Evolutionary conservation across 37 sponge, comb jelly and placozoan species (phyloP), one percentile per base, ranked within the genome.

Genomic region (Aphrocallistes beatrix): DNA sequence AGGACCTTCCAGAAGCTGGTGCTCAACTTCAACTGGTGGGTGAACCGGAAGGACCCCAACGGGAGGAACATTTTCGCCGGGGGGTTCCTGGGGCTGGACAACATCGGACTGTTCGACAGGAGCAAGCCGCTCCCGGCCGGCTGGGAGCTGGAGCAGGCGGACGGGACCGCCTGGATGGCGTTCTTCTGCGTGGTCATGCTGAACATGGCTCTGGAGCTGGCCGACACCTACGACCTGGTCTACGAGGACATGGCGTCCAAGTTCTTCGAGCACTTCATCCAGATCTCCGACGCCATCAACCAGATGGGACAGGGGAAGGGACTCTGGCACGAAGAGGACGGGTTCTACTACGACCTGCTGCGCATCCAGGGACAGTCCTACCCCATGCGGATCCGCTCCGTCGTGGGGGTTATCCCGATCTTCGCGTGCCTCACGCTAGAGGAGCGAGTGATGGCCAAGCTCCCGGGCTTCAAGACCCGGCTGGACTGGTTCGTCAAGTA

Each of bases 11-110:
- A 93, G 88, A 96, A 96, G 82, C 89, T 96, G 81, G 91, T 96
- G 28, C 91, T 96, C 82, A 96, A 96, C 89, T 96, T 96, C 89
- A 96, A 92, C 85, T 96, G 97, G 97, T 96, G 97, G 97, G 97
- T 96, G 86, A 96, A 96, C 37, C 84, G 97, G 0, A 96, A 96
- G 84, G 97, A 96, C 42, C 97, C 97, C 36, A 50, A 19, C 21
- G 97, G 97, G 0, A 93, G 90, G 85, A 96, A 96, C 89, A 92
- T 96, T 36, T 96, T 96, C 84, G 51, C 97, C 36, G 97, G 97
- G 39, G 97, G 97, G 1, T 96, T 96, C 51, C 89, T 96, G 17
- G 97, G 97, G 0, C 87, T 96, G 82, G 97, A 96, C 82, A 96
- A 96, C 86, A 93, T 96, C 51, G 97, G 97, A 23, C 86, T 96